Evolutionary conservation across 2,888 invertebrate species (phyloP).

Genomic region (Dioctria linearis): DNA sequence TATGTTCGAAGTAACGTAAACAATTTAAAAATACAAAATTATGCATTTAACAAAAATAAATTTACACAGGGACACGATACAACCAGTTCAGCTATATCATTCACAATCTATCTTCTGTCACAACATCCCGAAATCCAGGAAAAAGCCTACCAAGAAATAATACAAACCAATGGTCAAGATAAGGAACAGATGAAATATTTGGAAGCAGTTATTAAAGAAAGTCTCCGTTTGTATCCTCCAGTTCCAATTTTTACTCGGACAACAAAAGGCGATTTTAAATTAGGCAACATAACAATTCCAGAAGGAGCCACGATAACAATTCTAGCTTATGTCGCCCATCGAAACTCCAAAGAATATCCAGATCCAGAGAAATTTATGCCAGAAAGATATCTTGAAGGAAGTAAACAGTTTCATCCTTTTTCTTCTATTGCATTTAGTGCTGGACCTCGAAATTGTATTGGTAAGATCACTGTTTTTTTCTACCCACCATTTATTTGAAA

Average conservation of each 20-base stretch:
- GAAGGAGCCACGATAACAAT: slow-evolving; percentile 68
- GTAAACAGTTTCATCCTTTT: slow-evolving; percentile 62
- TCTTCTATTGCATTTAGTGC: slow-evolving; percentile 69
- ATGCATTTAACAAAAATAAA: slow-evolving; percentile 27
- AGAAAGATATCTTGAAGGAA: slow-evolving; percentile 64
- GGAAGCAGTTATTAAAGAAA: slow-evolving; percentile 75
- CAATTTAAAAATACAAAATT: slow-evolving; percentile 5
- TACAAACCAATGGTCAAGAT: slow-evolving; percentile 67
- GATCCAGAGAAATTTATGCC: slow-evolving; percentile 70
- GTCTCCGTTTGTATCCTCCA: slow-evolving; percentile 73
- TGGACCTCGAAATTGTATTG: slow-evolving; percentile 68
- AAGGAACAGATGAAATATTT: slow-evolving; percentile 72
- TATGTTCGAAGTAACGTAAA: slow-evolving; percentile 71
- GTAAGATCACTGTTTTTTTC: slow-evolving; percentile 2
- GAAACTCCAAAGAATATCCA: slow-evolving; percentile 71
- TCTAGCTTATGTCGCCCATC: slow-evolving; percentile 71
- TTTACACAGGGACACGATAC: slow-evolving; percentile 64
- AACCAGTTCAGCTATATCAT: slow-evolving; percentile 73
- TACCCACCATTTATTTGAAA: not conserved
- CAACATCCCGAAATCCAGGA: slow-evolving; percentile 63
- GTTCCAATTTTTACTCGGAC: slow-evolving; percentile 72
- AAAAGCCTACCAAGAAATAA: slow-evolving; percentile 64
- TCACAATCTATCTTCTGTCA: slow-evolving; percentile 72
- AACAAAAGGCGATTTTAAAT: slow-evolving; percentile 70
- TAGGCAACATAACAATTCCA: slow-evolving; percentile 70